Conservation (phyloP, 2,888 invertebrate genomes). For the Tridacna crocea region DNA sequence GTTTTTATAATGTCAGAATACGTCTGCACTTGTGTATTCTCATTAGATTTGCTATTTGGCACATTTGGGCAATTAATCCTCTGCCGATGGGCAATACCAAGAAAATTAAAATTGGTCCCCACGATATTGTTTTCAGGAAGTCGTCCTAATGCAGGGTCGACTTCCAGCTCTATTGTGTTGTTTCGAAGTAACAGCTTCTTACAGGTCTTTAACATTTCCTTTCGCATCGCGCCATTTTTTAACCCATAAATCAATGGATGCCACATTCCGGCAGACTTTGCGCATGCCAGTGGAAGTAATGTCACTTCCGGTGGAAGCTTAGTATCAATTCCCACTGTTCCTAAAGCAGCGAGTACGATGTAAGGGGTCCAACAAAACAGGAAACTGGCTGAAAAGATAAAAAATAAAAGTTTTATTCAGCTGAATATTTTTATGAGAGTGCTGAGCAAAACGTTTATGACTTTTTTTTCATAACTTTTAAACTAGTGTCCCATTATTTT, state of each 20-base stretch:
- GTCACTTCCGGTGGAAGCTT: slow-evolving; percentile 2
- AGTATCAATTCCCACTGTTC: neutral
- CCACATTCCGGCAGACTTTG: slow-evolving; percentile 13
- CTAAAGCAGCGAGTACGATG: neutral
- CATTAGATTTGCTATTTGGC: neutral
- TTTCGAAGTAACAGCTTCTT: slow-evolving; percentile 1
- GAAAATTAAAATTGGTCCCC: neutral
- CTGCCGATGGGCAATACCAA: neutral
- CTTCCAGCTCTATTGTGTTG: neutral
- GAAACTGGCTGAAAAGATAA: slow-evolving; percentile 11
- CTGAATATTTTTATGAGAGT: no score
- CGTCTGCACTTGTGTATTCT: neutral
- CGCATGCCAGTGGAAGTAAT: slow-evolving; percentile 17
- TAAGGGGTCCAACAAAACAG: slow-evolving; percentile 9
- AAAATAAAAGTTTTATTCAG: neutral
- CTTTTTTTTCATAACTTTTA: no score
- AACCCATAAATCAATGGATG: slow-evolving; percentile 6
- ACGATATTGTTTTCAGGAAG: neutral
- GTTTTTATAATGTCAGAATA: neutral
- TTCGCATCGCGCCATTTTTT: slow-evolving; percentile 7
- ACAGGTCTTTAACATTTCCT: slow-evolving; percentile 1
- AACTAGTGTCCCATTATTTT: no score
- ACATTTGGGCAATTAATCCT: neutral
- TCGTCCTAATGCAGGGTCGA: neutral
- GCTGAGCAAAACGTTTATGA: no score